Evolutionary conservation across 1,140 invertebrate species (phyloP).

Genomic region (Drosophila elegans): DNA sequence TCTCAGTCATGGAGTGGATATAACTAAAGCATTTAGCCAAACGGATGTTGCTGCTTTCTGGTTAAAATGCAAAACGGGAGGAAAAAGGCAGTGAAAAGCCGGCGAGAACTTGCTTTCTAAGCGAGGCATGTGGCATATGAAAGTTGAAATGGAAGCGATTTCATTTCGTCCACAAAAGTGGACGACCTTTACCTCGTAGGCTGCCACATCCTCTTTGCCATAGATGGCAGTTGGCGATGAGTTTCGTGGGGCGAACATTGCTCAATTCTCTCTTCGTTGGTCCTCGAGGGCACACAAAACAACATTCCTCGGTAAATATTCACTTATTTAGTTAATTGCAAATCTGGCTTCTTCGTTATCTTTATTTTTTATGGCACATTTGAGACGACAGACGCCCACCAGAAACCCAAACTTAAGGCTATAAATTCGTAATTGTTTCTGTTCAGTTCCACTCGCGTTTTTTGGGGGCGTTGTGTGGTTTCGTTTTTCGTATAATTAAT

Average conservation of each 20-base stretch:
- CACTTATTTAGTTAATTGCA: slow-evolving; percentile 40
- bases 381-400: slow-evolving; percentile 63
- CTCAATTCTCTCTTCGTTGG: slow-evolving; percentile 27
- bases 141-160: slow-evolving; percentile 42
- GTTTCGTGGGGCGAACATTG: slow-evolving; percentile 84
- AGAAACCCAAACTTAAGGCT: slow-evolving; percentile 34
- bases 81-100: slow-evolving; percentile 20
- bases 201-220: slow-evolving; percentile 83
- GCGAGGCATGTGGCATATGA: slow-evolving; percentile 35
- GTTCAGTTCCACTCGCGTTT: slow-evolving; percentile 3
- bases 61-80: slow-evolving; percentile 38
- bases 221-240: slow-evolving; percentile 81
- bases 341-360: slow-evolving; percentile 37
- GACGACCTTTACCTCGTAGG: slow-evolving; percentile 82
- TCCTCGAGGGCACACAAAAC: slow-evolving; percentile 42
- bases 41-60: slow-evolving; percentile 37
- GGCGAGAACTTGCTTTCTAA: slow-evolving; percentile 50
- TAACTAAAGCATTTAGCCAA: slow-evolving; percentile 8
- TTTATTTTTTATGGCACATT: slow-evolving; percentile 66
- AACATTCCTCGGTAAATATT: slow-evolving; percentile 52
- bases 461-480: slow-evolving; percentile 45
- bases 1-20: slow-evolving; percentile 9
- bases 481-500: slow-evolving; percentile 58
- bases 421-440: slow-evolving; percentile 70
- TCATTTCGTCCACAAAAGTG: slow-evolving; percentile 5